phyloP scores from a whole-genome alignment of 2,888 invertebrate species.

The Parasteatoda lunata region DNA sequence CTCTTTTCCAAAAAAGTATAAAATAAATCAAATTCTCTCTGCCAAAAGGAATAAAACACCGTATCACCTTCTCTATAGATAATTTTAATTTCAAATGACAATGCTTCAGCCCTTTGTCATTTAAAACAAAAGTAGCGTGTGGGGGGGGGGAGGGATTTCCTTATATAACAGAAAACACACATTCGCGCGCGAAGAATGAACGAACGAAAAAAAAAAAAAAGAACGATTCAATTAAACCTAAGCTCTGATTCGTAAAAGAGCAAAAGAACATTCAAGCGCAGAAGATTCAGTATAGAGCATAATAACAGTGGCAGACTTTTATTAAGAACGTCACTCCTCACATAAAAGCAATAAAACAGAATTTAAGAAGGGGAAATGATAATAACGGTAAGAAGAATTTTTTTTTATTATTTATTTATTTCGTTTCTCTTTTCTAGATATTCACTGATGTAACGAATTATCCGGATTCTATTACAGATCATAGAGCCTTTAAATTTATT shows the following conservation, averaged over 20 bases:
- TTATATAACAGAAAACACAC: slow-evolving; percentile 8
- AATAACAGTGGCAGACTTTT: slow-evolving; percentile 52
- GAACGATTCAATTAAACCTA: slow-evolving; percentile 64
- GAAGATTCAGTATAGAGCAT: slow-evolving; percentile 27
- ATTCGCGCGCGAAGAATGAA: slow-evolving; percentile 1
- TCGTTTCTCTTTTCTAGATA: slow-evolving; percentile 7
- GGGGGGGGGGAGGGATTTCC: neutral
- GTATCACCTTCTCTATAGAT: neutral
- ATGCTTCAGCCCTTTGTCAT: slow-evolving; percentile 41
- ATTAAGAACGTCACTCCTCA: slow-evolving; percentile 55
- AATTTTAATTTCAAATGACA: slow-evolving; percentile 63
- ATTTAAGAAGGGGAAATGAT: slow-evolving; percentile 48
- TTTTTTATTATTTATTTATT: slow-evolving; percentile 25
- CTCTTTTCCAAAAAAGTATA: too few species aligned
- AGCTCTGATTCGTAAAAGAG: slow-evolving; percentile 46
- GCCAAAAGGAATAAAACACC: too few species aligned
- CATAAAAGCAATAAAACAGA: slow-evolving; percentile 64
- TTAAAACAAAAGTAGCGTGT: slow-evolving; percentile 37
- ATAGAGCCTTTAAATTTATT: slow-evolving; percentile 66
- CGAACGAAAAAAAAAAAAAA: slow-evolving; percentile 31
- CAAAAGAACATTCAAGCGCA: neutral
- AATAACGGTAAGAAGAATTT: slow-evolving; percentile 31
- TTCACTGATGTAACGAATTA: slow-evolving; percentile 56
- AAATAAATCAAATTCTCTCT: too few species aligned
- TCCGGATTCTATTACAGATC: slow-evolving; percentile 66